Evolutionary conservation across 2,113 vertebrate genomes (phyloP), one percentile per base, ranked within the genome.

Genomic region (Cromileptes altivelis): DNA sequence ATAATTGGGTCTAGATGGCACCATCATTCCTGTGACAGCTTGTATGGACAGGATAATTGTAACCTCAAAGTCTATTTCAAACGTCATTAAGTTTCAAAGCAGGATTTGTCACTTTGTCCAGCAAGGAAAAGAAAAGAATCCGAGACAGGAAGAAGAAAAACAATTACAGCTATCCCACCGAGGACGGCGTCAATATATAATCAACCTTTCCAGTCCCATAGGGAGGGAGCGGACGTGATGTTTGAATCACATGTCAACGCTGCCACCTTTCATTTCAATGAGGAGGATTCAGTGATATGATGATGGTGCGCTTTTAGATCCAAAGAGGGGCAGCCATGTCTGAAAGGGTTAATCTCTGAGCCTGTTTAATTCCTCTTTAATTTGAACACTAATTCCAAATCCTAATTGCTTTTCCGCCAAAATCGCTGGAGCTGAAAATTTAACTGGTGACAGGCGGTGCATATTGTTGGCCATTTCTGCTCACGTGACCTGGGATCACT

Each of bases 31-130:
- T 72, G 60, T 90, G 89, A 93, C 92, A 93, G 91, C 84, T 76
- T 68, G 84, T 83, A 55, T 77, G 69, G 89, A 93, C 70, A 81
- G 87, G 90, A 91, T 95, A 93, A 94, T 94, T 93, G 93, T 87
- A 82, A 90, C 89, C 85, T 81, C 56, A 53, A 89, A 91, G 93
- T 94, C 91, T 82, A 94, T 94, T 95, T 95, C 94, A 95, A 94
- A 95, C 91, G 81, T 95, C 94, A 94, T 95, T 94, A 95, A 89
- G 89, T 95, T 93, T 90, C 88, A 91, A 94, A 92, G 88, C 85
- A 70, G 89, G 90, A 92, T 95, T 92, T 92, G 92, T 93, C 88
- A 94, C 84, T 85, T 86, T 82, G 82, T 85, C 84, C 82, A 78
- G 83, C 42, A 76, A 93, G 85, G 62, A 84, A 69, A 80, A 82